Evolutionary conservation across 1,140 invertebrate genomes (phyloP).

Genomic region (Branchinecta lynchi): DNA sequence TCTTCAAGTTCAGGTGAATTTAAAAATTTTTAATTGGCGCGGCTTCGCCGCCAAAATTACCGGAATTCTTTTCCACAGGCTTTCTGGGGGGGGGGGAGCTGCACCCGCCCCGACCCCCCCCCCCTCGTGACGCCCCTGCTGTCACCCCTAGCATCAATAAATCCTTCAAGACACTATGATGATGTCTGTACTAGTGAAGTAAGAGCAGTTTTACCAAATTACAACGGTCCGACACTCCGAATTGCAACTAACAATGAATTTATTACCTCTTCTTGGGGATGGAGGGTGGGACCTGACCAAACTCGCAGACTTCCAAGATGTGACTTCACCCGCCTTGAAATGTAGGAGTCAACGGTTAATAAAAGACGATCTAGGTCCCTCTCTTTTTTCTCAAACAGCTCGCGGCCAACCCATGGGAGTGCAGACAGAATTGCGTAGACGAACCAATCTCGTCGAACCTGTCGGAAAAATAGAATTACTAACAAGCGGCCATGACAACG

Average conservation of each 20-base stretch:
- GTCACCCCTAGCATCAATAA: too few species aligned
- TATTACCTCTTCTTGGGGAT: conserved; percentile 81
- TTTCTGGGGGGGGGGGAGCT: too few species aligned
- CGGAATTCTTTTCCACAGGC: too few species aligned
- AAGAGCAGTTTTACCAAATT: too few species aligned
- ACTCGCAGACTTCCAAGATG: conserved; percentile 79
- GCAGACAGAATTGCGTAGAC: conserved; percentile 87
- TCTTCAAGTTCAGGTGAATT: too few species aligned
- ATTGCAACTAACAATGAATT: not conserved
- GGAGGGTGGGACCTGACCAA: conserved; percentile 78
- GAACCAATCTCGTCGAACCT: conserved; percentile 83
- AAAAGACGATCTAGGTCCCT: conserved; percentile 79
- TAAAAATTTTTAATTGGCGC: too few species aligned
- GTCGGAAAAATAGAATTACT: conserved; percentile 17
- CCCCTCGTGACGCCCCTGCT: too few species aligned
- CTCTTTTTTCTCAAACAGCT: conserved; percentile 93
- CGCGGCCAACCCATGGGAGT: conserved; percentile 87
- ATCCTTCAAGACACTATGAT: too few species aligned
- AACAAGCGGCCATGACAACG: not conserved
- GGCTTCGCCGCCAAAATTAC: too few species aligned
- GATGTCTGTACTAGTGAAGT: too few species aligned
- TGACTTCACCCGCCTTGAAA: conserved; percentile 81
- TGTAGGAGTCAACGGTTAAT: conserved; percentile 81
- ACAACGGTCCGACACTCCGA: too few species aligned
- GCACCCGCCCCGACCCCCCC: too few species aligned